Evolutionary conservation across 1,140 invertebrate species (phyloP), one percentile per base, ranked within the genome.

Genomic region (Lineus longissimus): DNA sequence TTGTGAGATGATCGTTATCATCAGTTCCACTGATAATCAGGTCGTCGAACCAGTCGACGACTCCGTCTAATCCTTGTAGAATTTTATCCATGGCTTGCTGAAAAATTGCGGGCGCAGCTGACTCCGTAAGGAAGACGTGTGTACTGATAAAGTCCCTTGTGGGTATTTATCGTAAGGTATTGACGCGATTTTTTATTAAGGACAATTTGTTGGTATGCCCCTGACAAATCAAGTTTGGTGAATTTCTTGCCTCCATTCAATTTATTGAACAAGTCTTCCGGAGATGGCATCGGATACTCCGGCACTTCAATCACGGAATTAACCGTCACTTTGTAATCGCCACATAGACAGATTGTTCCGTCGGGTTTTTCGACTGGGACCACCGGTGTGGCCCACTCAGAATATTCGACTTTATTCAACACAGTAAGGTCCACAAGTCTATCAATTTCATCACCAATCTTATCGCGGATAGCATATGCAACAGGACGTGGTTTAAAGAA

Each of bases 331-430:
- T 77, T 81, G 58, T 72, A 81, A 62, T 81, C 75, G 17, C 72
- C 74, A 68, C 77, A 77, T 23, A 81, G 61, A n/a, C 74, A 66
- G 9, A 81, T 67, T n/a, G 47, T 66, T 51, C 70, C 72, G 62
- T 78, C 64, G 25, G 69, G 36, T 70, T 82, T 81, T 11, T 73
- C 41, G 9, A 81, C 69, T 1, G 72, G 61, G 9, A 82, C 78
- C n/a, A 75, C 61, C 11, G 76, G 80, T 25, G 78, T 74, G 7
- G 73, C 77, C 79, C 78, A 82, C 17, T 70, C 63, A 36, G 33
- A 55, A 61, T 51, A 61, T 15, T 54, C 1, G 15, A 68, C 63
- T 13, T 47, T 58, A 59, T 65, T 60, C 2, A 68, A 60, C 6
- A 72, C 64, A 15, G 63, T 70, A 40, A 64, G 51, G 25, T 71